Evolutionary conservation across 2,113 vertebrate genomes (phyloP).

Genomic region (Hemiscyllium ocellatum): DNA sequence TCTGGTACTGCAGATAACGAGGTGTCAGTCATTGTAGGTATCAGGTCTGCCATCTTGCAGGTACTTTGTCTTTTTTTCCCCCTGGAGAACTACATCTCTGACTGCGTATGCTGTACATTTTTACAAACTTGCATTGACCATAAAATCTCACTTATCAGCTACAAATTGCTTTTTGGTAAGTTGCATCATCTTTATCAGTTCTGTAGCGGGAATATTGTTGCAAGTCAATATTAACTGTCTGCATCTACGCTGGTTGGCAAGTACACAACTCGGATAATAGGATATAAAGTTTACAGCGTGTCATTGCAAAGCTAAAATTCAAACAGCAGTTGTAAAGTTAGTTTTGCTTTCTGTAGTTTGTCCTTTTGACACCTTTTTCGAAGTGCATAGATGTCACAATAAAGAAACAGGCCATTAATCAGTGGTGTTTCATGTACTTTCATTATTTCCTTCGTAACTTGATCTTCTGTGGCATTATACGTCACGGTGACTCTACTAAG

Average conservation of each 20-base stretch:
- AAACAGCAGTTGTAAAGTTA: background rate
- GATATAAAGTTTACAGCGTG: background rate
- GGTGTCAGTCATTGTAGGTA: background rate
- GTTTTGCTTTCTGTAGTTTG: background rate
- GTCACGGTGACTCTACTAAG: background rate
- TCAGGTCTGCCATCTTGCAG: no score
- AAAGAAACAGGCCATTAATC: background rate
- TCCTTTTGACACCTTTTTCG: background rate
- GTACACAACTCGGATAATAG: background rate
- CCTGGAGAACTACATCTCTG: background rate
- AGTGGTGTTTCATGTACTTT: background rate
- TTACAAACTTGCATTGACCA: background rate
- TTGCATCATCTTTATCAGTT: background rate
- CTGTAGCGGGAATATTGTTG: background rate
- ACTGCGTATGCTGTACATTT: background rate
- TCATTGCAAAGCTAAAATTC: background rate
- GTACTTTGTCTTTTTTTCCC: background rate
- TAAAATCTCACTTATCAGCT: background rate
- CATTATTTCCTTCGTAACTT: background rate
- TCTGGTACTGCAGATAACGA: constrained; percentile 15
- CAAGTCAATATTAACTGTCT: background rate
- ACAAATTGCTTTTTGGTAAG: constrained; percentile 8
- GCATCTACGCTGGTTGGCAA: background rate
- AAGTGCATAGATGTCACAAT: background rate
- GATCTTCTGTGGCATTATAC: background rate